phyloP scores from a whole-genome alignment of 2,113 vertebrate species.

The Lophochroa leadbeateri region DNA sequence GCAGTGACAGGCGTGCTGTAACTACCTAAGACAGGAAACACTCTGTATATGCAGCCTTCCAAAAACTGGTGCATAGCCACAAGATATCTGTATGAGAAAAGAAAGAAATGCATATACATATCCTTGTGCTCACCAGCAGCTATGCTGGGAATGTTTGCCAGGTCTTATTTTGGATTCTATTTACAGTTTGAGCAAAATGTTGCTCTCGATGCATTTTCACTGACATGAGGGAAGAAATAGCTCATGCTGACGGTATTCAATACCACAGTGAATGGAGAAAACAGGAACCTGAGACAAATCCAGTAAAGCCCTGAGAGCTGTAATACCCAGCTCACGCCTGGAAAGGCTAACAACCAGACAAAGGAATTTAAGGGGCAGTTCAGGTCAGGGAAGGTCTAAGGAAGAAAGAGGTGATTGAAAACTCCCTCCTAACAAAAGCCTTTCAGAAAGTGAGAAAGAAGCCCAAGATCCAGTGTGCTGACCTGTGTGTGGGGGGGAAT shows the following conservation, averaged over 20 bases:
- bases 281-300: background rate
- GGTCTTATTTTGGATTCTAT: constrained; percentile 47
- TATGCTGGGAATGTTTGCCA: constrained; percentile 23
- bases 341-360: background rate
- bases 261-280: background rate
- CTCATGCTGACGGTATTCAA: background rate
- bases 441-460: background rate
- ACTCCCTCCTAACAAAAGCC: background rate
- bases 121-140: background rate
- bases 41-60: background rate
- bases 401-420: background rate
- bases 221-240: constrained; percentile 31
- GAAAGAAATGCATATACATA: background rate
- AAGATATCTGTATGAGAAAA: background rate
- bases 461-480: background rate
- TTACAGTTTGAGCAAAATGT: constrained; percentile 26
- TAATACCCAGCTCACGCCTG: background rate
- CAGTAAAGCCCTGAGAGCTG: background rate
- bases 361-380: background rate
- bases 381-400: background rate
- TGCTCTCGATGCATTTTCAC: constrained; percentile 19
- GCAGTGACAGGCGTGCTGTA: background rate
- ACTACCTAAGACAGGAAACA: background rate
- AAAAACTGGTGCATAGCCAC: background rate
- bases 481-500: background rate